Evolutionary conservation across 37 sponge, comb jelly and placozoan genomes (phyloP).

Genomic region (Crambe crambe): DNA sequence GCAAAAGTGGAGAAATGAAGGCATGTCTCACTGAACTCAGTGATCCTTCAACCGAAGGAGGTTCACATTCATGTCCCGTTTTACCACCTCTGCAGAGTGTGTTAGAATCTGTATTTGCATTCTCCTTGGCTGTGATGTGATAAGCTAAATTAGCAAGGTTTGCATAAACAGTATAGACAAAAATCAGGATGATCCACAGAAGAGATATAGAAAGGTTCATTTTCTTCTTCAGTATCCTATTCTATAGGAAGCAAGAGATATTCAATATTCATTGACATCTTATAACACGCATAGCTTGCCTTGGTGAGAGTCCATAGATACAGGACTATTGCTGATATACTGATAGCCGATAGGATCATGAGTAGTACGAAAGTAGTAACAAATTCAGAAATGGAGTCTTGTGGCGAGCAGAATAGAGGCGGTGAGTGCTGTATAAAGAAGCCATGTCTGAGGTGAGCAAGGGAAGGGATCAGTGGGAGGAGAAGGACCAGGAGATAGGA

Average conservation of each 20-base stretch:
- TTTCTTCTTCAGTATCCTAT: neutral
- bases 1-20: neutral
- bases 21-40: neutral
- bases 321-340: neutral
- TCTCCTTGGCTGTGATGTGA: neutral
- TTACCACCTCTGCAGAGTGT: neutral
- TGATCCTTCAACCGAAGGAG: neutral
- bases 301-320: neutral
- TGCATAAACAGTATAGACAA: neutral
- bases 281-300: neutral
- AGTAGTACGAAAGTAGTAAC: neutral
- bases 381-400: neutral
- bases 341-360: neutral
- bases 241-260: neutral
- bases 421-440: neutral
- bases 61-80: neutral
- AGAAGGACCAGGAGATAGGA: neutral
- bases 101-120: neutral
- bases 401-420: neutral
- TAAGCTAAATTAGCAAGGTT: neutral
- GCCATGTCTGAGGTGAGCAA: neutral
- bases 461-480: neutral
- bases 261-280: neutral
- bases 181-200: neutral
- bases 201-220: neutral